Conservation (phyloP, 2,797 vertebrate genomes). For the Epinephelus coioides region DNA sequence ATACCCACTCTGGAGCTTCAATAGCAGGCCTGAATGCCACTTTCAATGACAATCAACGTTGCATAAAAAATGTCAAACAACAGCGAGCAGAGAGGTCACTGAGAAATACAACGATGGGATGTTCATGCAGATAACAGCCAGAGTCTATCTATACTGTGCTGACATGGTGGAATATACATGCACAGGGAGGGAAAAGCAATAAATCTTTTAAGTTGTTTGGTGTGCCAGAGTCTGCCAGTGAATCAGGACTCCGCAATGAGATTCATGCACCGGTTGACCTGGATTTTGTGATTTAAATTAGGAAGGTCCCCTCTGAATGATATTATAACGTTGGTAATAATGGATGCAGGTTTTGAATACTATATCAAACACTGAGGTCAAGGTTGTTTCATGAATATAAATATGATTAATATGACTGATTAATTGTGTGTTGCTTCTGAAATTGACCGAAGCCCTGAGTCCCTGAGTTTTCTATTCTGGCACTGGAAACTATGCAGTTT, state of each 20-base stretch:
- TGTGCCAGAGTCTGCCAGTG: neutral
- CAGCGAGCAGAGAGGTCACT: slow-evolving; percentile 13
- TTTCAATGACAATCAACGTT: slow-evolving; percentile 44
- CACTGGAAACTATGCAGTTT: neutral
- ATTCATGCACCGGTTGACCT: slow-evolving; percentile 22
- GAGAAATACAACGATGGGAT: slow-evolving; percentile 35
- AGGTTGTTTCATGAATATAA: slow-evolving; percentile 43
- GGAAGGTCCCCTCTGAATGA: slow-evolving; percentile 16
- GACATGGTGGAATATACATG: slow-evolving; percentile 16
- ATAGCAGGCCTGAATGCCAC: slow-evolving; percentile 2
- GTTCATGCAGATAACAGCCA: slow-evolving; percentile 4
- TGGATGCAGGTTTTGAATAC: slow-evolving; percentile 14
- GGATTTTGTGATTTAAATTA: slow-evolving; percentile 36
- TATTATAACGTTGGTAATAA: slow-evolving; percentile 13
- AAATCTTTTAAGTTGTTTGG: slow-evolving; percentile 38
- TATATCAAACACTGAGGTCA: slow-evolving; percentile 24
- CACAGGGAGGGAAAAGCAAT: slow-evolving; percentile 24
- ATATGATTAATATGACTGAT: slow-evolving; percentile 4
- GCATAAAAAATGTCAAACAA: slow-evolving; percentile 33
- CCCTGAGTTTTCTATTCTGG: neutral
- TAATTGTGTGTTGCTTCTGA: slow-evolving; percentile 6
- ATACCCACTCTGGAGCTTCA: neutral
- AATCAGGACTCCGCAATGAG: slow-evolving; percentile 19
- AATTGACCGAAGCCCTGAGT: neutral
- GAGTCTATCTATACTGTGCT: neutral